phyloP scores from a whole-genome alignment of 2,888 invertebrate genomes.

The Barypeithes pellucidus region DNA sequence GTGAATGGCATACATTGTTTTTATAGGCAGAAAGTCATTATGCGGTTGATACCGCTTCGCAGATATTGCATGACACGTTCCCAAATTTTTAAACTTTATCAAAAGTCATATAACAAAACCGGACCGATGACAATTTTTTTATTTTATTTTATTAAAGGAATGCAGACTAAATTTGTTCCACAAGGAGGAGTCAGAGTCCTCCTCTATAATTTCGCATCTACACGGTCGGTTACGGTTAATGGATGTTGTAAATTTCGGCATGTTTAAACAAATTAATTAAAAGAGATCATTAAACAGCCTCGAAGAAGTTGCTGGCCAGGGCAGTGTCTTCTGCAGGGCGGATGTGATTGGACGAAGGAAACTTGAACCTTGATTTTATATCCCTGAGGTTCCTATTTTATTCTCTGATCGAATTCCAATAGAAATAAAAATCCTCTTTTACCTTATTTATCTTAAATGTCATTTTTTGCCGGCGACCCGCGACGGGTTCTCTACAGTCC shows the following conservation, averaged over 20 bases:
- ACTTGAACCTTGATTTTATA: neutral
- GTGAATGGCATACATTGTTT: too few species aligned
- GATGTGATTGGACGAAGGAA: conserved; percentile 23
- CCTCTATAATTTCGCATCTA: conserved; percentile 31
- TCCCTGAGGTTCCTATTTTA: too few species aligned
- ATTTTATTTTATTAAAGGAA: conserved; percentile 3
- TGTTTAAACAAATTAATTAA: conserved; percentile 43
- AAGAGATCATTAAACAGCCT: conserved; percentile 31
- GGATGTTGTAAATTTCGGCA: conserved; percentile 40
- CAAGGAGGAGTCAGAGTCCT: conserved; percentile 24
- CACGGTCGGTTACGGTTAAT: conserved; percentile 35
- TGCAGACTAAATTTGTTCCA: conserved; percentile 15
- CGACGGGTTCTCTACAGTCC: too few species aligned
- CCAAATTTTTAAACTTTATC: too few species aligned
- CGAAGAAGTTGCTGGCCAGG: neutral
- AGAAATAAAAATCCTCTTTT: too few species aligned
- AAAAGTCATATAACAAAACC: neutral
- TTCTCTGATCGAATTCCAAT: too few species aligned
- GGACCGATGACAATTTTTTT: neutral
- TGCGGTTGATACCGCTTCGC: too few species aligned
- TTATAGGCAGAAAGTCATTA: too few species aligned
- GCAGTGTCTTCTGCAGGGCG: conserved; percentile 19
- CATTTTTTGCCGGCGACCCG: too few species aligned
- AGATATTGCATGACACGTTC: too few species aligned
- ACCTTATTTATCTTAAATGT: too few species aligned